Evolutionary conservation across 2,797 vertebrate species (phyloP), one percentile per base, ranked within the genome.

Genomic region (Antennarius maculatus): DNA sequence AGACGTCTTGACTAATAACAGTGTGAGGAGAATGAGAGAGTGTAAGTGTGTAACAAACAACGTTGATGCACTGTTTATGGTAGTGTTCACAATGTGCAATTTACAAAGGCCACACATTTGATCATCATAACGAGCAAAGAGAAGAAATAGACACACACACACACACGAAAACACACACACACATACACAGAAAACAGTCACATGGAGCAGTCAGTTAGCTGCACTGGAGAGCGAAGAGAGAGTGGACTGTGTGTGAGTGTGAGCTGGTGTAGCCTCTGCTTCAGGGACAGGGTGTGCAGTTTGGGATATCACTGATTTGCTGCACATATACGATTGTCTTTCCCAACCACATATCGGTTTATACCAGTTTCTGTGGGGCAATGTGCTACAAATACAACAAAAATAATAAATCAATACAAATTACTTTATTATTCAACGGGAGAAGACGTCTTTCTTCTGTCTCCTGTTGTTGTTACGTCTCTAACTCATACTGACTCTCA

Each of bases 1-100:
- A 45, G 49, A 37, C 15, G 11, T 28, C 45, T 52, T 16, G 17
- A 53, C 48, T 50, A 42, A 63, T 39, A 65, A 45, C 18, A 28
- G 39, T 13, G 10, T 0, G 10, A 53, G 41, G 63, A 16, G 31
- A 39, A 39, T 10, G 37, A 34, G 23, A 39, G 50, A 46, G 56
- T 11, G 46, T 46, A 49, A 59, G 31, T 18, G 45, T 62, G 28
- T 3, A 23, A 69, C 51, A 50, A 65, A 23, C 23, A 75, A 59
- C 42, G 45, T 15, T 29, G 50, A 71, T 63, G 5, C 6, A 29
- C 43, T n/a, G 17, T 56, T 55, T 37, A 51, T 31, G 53, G 23
- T 28, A 0, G 46, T 0, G 54, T 29, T 63, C 16, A 37, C 45
- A 1, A 28, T 50, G 45, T 45, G 48, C 28, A 15, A 56, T 28